Percentiles rank a stretch among this genome's conserved stretches.
Evolutionary conservation across 2,797 vertebrate genomes (phyloP).

Genomic region (Falco biarmicus): DNA sequence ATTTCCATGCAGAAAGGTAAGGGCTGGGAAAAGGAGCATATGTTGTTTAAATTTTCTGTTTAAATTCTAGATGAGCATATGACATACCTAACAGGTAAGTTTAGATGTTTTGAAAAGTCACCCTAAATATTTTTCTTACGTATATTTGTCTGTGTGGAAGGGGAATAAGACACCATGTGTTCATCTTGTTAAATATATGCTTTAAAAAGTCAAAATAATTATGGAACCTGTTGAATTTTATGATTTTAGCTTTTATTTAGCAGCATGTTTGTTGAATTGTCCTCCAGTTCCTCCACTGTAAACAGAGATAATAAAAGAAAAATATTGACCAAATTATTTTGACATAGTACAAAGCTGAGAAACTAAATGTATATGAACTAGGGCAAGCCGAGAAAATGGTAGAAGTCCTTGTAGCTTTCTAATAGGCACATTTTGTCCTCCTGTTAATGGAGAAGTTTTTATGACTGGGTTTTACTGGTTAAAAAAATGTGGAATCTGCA

Average conservation of each 20-base stretch:
- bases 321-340: background rate
- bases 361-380: background rate
- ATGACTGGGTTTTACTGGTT: background rate
- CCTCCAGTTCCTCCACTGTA: background rate
- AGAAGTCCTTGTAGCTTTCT: background rate
- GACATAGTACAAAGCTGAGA: background rate
- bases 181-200: background rate
- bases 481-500: background rate
- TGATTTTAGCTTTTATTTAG: background rate
- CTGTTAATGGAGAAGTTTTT: background rate
- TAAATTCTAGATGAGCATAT: background rate
- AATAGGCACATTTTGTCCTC: background rate
- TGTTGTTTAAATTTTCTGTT: background rate
- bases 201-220: background rate
- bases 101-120: background rate
- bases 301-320: background rate
- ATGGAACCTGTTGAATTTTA: background rate
- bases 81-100: background rate
- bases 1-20: background rate
- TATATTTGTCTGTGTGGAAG: background rate
- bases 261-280: background rate
- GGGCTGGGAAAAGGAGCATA: background rate
- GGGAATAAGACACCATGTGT: background rate
- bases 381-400: background rate
- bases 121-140: background rate